phyloP scores from a whole-genome alignment of 1,140 invertebrate species.

The Helicorthomorpha holstii region DNA sequence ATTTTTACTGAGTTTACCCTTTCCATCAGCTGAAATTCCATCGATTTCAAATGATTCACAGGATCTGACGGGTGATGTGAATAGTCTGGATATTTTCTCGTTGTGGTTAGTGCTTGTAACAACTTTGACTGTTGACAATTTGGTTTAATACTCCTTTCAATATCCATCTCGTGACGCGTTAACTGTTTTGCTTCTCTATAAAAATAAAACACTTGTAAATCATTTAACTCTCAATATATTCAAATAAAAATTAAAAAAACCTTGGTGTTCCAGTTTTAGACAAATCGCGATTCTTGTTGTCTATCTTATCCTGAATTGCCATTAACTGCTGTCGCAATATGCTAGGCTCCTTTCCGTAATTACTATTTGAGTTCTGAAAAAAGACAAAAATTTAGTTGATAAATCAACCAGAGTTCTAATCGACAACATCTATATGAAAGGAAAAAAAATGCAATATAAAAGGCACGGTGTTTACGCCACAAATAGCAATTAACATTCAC shows the following conservation, averaged over 20 bases:
- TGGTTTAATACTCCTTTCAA: conserved; percentile 1
- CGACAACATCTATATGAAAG: too few relatives aligned
- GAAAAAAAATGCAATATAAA: too few relatives aligned
- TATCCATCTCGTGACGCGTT: conserved; percentile 7
- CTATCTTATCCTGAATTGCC: conserved; percentile 1
- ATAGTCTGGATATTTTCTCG: neutral
- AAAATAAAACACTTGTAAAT: neutral
- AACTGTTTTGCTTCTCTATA: conserved; percentile 1
- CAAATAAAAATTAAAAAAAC: neutral
- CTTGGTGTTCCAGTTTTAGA: neutral
- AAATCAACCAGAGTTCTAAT: too few relatives aligned
- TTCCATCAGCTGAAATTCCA: conserved; percentile 31
- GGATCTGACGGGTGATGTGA: conserved; percentile 4
- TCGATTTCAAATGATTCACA: conserved; percentile 26
- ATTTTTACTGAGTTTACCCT: conserved; percentile 23
- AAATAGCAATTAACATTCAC: too few relatives aligned
- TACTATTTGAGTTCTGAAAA: too few relatives aligned
- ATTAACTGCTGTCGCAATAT: neutral
- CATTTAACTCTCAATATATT: neutral
- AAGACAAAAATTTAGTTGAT: too few relatives aligned
- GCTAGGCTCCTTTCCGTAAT: neutral
- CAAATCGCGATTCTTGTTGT: neutral
- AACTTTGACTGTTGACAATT: neutral
- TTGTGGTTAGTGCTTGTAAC: neutral
- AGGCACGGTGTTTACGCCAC: too few relatives aligned